phyloP scores from a whole-genome alignment of 1,140 invertebrate genomes.

The Dreissena polymorpha region DNA sequence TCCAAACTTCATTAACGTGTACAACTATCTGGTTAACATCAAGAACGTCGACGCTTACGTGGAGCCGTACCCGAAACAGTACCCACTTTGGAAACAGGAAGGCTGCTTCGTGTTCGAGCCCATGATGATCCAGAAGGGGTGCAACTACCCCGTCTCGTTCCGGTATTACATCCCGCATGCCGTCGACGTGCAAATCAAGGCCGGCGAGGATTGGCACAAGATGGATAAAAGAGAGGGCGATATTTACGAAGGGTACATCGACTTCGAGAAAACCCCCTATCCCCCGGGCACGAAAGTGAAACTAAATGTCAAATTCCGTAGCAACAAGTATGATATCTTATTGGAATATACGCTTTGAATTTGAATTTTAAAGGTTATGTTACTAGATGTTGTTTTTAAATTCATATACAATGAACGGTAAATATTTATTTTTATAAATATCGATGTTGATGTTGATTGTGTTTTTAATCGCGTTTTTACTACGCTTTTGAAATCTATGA shows the following conservation, averaged over 20 bases:
- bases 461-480: too few relatives aligned
- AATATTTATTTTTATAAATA: too few relatives aligned
- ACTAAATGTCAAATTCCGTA: slow-evolving; percentile 71
- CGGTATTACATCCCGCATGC: slow-evolving; percentile 73
- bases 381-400: too few relatives aligned
- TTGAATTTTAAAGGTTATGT: slow-evolving; percentile 32
- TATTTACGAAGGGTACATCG: slow-evolving; percentile 72
- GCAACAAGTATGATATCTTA: slow-evolving; percentile 71
- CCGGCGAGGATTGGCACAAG: slow-evolving; percentile 77
- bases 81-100: slow-evolving; percentile 78
- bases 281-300: slow-evolving; percentile 71
- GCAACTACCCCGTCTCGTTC: slow-evolving; percentile 67
- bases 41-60: slow-evolving; percentile 61
- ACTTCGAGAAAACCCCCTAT: slow-evolving; percentile 64
- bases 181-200: slow-evolving; percentile 74
- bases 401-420: too few relatives aligned
- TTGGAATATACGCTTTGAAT: slow-evolving; percentile 73
- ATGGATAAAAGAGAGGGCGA: slow-evolving; percentile 69
- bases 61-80: slow-evolving; percentile 77
- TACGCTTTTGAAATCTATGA: too few relatives aligned
- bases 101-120: slow-evolving; percentile 77
- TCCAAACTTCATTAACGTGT: slow-evolving; percentile 78
- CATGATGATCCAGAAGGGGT: slow-evolving; percentile 64
- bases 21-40: slow-evolving; percentile 77
- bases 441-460: too few relatives aligned